Evolutionary conservation across 1,140 invertebrate species (phyloP).

Genomic region (Portunus trituberculatus): DNA sequence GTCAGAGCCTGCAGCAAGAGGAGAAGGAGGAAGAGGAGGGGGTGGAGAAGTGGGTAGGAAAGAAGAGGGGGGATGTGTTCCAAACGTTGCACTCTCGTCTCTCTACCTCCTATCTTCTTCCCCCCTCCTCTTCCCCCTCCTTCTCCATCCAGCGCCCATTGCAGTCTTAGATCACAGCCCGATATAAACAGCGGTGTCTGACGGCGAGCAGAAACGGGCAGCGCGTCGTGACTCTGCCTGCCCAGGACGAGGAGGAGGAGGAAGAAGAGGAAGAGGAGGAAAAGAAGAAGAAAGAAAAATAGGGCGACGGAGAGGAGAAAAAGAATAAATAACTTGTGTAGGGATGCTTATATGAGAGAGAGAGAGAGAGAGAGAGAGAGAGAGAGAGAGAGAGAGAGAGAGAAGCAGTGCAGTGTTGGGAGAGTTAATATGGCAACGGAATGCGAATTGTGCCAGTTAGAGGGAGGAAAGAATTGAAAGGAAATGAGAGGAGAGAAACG

Average conservation of each 20-base stretch:
- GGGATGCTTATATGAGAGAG: background rate
- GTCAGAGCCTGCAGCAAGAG: background rate
- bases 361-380: background rate
- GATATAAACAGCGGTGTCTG: slow-evolving; percentile 21
- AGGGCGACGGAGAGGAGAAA: background rate
- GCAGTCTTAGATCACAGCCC: background rate
- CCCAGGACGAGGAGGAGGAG: background rate
- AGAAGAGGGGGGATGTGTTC: background rate
- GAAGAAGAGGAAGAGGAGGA: background rate
- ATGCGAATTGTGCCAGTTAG: too few species aligned
- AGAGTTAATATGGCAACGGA: too few species aligned
- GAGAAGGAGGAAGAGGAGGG: background rate
- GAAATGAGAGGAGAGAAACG: too few species aligned
- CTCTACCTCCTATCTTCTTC: too few species aligned
- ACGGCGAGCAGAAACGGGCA: background rate
- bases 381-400: background rate
- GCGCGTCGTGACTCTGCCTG: background rate
- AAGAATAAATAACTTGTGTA: too few species aligned
- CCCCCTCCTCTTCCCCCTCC: background rate
- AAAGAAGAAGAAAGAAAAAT: background rate
- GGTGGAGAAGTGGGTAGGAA: background rate
- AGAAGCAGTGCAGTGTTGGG: too few species aligned
- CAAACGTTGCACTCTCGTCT: slow-evolving; percentile 15
- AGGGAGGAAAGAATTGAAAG: too few species aligned
- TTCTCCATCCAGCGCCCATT: background rate